Percentiles rank a stretch among this genome's conserved stretches.
Conservation (phyloP, 2,797 vertebrate species). For the Oceanodroma leucorhoa region DNA sequence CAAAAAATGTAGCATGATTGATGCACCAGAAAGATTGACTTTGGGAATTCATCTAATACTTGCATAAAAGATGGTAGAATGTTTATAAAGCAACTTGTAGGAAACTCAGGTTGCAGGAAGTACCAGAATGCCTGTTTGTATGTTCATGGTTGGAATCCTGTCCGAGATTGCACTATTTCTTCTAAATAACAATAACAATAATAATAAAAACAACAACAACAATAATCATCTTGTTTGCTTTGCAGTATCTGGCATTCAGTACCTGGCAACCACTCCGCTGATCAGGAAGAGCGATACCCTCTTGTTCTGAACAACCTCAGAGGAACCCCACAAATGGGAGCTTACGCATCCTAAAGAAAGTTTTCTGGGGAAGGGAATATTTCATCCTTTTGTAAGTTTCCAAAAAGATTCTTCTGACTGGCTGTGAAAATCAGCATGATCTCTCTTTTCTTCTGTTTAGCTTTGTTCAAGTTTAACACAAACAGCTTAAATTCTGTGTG, state of each 20-base stretch:
- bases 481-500: conserved; percentile 51
- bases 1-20: neutral
- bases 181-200: neutral
- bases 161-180: neutral
- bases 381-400: neutral
- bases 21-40: neutral
- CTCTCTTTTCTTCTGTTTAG: conserved; percentile 43
- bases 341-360: neutral
- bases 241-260: neutral
- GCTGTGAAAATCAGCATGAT: conserved; percentile 42
- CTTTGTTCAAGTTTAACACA: conserved; percentile 51
- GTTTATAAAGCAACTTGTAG: neutral
- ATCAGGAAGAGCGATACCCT: neutral
- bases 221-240: neutral
- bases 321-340: neutral
- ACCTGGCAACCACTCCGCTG: neutral
- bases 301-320: neutral
- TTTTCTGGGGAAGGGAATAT: neutral
- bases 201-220: neutral
- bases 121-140: neutral
- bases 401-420: neutral
- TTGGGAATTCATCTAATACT: neutral
- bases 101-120: neutral
- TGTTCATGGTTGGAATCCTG: neutral
- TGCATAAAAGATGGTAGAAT: neutral